Evolutionary conservation across 1,140 invertebrate species (phyloP), one percentile per base, ranked within the genome.

Genomic region (Drosophila kanapiae): DNA sequence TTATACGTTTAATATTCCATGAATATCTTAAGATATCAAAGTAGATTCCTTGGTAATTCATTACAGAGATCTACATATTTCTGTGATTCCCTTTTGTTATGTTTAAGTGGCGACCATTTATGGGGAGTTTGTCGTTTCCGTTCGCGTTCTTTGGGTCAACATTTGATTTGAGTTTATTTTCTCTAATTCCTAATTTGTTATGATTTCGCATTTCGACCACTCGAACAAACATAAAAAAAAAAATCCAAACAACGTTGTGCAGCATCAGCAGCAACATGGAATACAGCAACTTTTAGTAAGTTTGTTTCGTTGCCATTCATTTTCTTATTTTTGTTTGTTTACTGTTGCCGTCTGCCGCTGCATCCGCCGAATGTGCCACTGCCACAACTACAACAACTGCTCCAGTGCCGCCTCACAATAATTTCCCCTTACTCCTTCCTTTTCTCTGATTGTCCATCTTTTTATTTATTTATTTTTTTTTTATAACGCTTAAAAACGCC

Each of bases 241-340:
- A 70, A 18, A 54, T 27, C 49, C 42, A 70, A 71, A 70, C 65
- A 70, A 49, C 69, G 23, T 69, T 78, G 70, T 80, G 80, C 93
- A 94, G 94, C 94, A 95, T 93, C 94, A 95, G 92, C 94, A 95
- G 93, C 94, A 94, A 93, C 94, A 94, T 90, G 94, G 94, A 86
- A 94, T 95, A 78, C 94, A 94, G 92, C 94, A 95, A 93, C 94
- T 95, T 93, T 93, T 95, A 93, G 94, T 95, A 95, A 95, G 94
- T 95, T 84, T 65, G 35, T 75, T 78, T 77, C 60, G 75, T 79
- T 78, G 75, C 75, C 43, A 78, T 63, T 78, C 6, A 58, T 82
- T 83, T 63, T 47, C 61, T 77, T 72, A 56, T 78, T 76, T 76
- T 69, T 63, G 40, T 78, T 84, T 83, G 70, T 72, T 83, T 88